Base-by-base conservation (phyloP, 2,797 vertebrate genomes). In the Myripristis jacobus region DNA sequence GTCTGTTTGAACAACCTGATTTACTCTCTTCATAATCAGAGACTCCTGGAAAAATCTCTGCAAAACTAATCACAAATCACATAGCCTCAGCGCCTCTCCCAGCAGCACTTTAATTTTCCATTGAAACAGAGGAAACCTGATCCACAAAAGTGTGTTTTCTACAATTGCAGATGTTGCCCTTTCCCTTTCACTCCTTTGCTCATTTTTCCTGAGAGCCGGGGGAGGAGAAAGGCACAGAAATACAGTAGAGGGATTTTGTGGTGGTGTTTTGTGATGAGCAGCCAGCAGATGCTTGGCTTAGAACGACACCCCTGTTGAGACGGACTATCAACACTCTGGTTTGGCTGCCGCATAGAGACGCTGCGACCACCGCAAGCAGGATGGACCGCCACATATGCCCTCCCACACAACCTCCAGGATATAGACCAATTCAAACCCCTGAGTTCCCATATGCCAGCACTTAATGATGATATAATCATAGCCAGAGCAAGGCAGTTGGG, bases 41-140 rank as follows among this genome's bases (percentile, higher is more conserved):
- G 79, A 58, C 71, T 46, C 64, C 58, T 75, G 88, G 88, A 92
- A 91, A 93, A 88, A 88, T 63, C 16, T 90, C 92, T 93, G 93
- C 81, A 84, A 91, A 94, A 92, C 82, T 80, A 87, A 93, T 94
- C 88, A 90, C 64, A 88, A 82, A 87, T 87, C 86, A 65, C 86
- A 89, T 74, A 74, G 80, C 78, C 75, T 75, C 83, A 83, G 81
- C 61, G 50, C 73, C 87, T 87, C 83, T 86, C 83, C 77, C 52
- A 41, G 81, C 87, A 85, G 58, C 83, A 82, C 87, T 92, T 89
- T 83, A 78, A 87, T 90, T 94, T 94, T 94, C 92, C 93, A 94
- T 87, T 51, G 70, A 88, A 91, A 84, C 70, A 50, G 75, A 86
- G 66, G 87, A 92, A 94, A 92, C 83, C 66, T 8, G 34, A 92